phyloP scores from a whole-genome alignment of 2,888 invertebrate species.

The Ophion obscuratus region DNA sequence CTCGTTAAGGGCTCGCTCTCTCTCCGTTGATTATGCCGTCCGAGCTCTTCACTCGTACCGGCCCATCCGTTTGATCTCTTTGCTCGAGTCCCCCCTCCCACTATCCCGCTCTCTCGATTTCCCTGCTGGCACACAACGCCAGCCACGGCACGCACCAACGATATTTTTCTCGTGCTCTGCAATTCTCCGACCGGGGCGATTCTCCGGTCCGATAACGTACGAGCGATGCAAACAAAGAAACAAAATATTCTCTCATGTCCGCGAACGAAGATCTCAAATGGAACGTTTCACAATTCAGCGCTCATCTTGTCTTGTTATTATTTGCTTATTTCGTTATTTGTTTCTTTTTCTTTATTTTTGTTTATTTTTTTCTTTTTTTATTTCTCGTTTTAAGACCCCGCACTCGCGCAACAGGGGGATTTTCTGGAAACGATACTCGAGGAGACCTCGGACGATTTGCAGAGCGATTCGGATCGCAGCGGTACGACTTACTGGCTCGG shows the following conservation, averaged over 20 bases:
- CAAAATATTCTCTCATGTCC: background rate
- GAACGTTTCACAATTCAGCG: background rate
- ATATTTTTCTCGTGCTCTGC: conserved; percentile 15
- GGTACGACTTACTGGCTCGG: conserved; percentile 86
- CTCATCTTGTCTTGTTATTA: background rate
- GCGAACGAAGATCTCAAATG: background rate
- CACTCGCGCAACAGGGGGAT: conserved; percentile 86
- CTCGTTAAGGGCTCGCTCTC: conserved; percentile 61
- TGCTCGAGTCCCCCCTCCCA: conserved; percentile 32
- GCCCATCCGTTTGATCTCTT: conserved; percentile 58
- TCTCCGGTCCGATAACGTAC: background rate
- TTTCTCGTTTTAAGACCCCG: conserved; percentile 72
- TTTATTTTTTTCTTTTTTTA: background rate
- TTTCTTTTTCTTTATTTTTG: background rate
- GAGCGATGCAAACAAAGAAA: background rate
- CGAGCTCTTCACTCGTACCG: conserved; percentile 54
- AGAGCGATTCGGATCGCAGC: conserved; percentile 89
- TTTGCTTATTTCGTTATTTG: background rate
- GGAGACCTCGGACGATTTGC: conserved; percentile 94
- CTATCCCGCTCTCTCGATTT: conserved; percentile 29
- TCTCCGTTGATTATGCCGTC: conserved; percentile 53
- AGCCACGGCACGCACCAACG: background rate
- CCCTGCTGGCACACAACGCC: background rate
- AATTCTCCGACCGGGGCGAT: conserved; percentile 11
- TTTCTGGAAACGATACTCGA: conserved; percentile 95